phyloP scores from a whole-genome alignment of 2,888 invertebrate species.

The Eretmocerus hayati region DNA sequence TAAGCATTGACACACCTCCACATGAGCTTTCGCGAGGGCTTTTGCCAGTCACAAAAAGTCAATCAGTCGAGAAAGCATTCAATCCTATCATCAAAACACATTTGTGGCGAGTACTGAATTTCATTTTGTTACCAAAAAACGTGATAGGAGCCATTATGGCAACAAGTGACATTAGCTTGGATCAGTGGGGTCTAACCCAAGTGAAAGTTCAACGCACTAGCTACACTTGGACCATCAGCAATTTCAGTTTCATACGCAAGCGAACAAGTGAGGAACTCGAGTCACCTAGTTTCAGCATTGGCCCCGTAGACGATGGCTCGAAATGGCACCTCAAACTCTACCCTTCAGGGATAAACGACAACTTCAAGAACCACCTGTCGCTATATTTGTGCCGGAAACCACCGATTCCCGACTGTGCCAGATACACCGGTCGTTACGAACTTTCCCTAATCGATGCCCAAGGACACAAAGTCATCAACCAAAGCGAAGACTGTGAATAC shows the following conservation, averaged over 20 bases:
- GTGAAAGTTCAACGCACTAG: conserved; percentile 1
- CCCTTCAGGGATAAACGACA: background rate
- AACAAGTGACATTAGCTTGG: no score
- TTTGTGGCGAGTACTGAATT: no score
- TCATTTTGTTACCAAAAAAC: no score
- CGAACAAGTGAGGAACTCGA: background rate
- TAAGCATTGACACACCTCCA: no score
- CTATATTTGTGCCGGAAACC: conserved; percentile 2
- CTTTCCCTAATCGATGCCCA: background rate
- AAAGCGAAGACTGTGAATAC: background rate
- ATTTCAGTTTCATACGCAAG: conserved; percentile 1
- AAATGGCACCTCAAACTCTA: conserved; percentile 5
- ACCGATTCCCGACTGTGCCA: background rate
- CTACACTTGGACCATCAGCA: conserved; percentile 8
- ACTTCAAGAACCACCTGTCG: conserved; percentile 3
- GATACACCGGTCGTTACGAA: background rate
- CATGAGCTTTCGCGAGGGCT: no score
- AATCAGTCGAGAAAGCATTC: no score
- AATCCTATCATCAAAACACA: no score
- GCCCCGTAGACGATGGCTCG: background rate
- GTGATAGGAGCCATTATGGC: no score
- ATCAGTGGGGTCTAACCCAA: conserved; percentile 8
- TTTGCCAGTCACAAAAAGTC: no score
- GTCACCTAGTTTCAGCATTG: conserved; percentile 4
- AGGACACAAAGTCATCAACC: background rate